Percentiles rank a stretch among this genome's conserved stretches.
phyloP scores from a whole-genome alignment of 2,113 vertebrate genomes.

The Leucosticte australis region DNA sequence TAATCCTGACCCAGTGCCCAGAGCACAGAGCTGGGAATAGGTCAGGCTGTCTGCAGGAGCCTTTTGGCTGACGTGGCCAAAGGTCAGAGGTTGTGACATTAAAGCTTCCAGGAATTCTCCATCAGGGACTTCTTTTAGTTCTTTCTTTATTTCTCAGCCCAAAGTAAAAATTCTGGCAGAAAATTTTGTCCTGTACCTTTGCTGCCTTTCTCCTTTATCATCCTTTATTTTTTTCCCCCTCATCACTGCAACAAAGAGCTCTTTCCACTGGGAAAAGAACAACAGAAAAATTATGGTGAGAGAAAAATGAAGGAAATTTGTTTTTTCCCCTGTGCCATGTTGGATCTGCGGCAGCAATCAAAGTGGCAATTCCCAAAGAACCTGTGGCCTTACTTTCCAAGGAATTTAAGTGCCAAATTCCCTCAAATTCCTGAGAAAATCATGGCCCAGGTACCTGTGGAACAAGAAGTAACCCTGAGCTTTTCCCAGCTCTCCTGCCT shows the following conservation, averaged over 20 bases:
- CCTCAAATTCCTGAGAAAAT: not conserved
- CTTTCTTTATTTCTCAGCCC: not conserved
- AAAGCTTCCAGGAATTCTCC: not conserved
- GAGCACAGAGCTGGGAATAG: not conserved
- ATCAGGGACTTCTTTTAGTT: not conserved
- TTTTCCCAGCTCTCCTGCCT: not conserved
- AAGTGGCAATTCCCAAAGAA: not conserved
- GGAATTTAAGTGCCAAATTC: not conserved
- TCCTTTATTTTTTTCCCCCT: not conserved
- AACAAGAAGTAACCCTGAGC: not conserved
- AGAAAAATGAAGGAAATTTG: not conserved
- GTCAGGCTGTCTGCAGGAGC: not conserved
- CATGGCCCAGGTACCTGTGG: not conserved
- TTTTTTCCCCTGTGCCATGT: not conserved
- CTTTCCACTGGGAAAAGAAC: not conserved
- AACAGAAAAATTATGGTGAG: rapidly evolving
- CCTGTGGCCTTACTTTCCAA: not conserved
- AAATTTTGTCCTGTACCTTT: not conserved
- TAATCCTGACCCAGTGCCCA: not conserved
- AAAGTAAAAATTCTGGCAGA: not conserved
- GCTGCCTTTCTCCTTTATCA: not conserved
- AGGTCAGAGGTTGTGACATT: not conserved
- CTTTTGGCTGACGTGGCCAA: not conserved
- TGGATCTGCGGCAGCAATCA: not conserved
- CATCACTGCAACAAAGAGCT: not conserved